Percentiles rank a stretch among this genome's conserved stretches.
Conservation (phyloP, 2,797 vertebrate species). For the Xerus rutilus region DNA sequence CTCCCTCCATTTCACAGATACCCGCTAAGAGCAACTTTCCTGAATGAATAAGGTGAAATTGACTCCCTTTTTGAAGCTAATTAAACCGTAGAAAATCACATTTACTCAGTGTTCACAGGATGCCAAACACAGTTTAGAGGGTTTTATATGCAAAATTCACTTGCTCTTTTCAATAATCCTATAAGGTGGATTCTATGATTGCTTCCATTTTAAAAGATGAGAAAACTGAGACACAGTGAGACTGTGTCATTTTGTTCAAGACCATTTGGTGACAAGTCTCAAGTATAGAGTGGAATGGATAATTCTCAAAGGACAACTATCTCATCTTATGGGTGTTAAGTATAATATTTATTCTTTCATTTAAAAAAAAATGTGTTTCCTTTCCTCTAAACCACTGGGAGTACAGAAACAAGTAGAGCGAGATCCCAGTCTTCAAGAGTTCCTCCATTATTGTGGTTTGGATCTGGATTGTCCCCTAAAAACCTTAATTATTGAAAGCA, state of each 20-base stretch:
- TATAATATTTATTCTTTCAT: conserved; percentile 48
- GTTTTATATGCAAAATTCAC: neutral
- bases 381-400: neutral
- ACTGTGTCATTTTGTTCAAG: neutral
- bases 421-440: neutral
- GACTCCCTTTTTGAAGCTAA: neutral
- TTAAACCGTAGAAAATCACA: conserved; percentile 14
- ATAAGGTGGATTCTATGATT: neutral
- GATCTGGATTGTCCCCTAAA: too few relatives aligned
- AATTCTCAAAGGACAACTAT: conserved; percentile 25
- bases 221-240: neutral
- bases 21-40: neutral
- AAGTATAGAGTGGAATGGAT: neutral
- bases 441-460: neutral
- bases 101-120: neutral
- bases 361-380: neutral
- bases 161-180: conserved; percentile 24
- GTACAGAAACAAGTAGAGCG: neutral
- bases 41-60: conserved; percentile 18
- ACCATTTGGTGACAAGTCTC: neutral
- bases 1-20: neutral
- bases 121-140: neutral
- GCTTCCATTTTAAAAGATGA: conserved; percentile 50
- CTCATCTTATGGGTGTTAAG: conserved; percentile 10
- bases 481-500: too few relatives aligned